These are phyloP conservation scores for Epinotia brunnichana DNA, from an alignment of 2,888 invertebrate species.

Conservation along the genomic window DNA sequence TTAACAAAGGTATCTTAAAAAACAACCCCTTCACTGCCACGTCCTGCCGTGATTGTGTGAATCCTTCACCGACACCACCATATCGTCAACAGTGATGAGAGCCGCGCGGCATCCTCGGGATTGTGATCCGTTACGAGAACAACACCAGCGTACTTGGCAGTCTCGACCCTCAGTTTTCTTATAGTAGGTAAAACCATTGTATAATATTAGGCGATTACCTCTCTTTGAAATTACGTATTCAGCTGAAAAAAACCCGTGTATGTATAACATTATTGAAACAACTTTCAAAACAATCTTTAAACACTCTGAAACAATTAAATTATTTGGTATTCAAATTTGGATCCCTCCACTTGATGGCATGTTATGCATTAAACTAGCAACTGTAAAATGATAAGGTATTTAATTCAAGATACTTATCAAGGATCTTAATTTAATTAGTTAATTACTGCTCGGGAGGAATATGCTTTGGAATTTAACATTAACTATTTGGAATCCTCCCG, in stretches of 20 bases:
- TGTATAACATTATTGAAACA: background rate
- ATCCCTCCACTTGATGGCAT: background rate
- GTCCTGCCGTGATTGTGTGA: background rate
- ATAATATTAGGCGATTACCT: slow-evolving; percentile 10
- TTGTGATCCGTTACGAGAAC: background rate
- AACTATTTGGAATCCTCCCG: too few relatives aligned
- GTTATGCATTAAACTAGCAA: background rate
- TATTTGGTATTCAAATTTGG: background rate
- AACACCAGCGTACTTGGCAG: background rate
- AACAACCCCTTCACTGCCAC: background rate
- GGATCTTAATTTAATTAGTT: too few relatives aligned
- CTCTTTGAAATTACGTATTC: slow-evolving; percentile 10
- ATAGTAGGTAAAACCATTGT: background rate
- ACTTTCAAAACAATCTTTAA: background rate
- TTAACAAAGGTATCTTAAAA: too few relatives aligned
- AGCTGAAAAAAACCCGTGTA: background rate
- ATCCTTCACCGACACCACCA: background rate
- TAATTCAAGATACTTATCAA: too few relatives aligned
- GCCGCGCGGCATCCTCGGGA: background rate
- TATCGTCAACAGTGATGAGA: background rate
- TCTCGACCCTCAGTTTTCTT: background rate
- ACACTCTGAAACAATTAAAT: background rate
- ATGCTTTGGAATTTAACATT: too few relatives aligned
- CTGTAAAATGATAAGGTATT: background rate
- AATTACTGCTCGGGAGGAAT: too few relatives aligned